Evolutionary conservation across 2,888 invertebrate genomes (phyloP).

Genomic region (Drosophila meridiana): DNA sequence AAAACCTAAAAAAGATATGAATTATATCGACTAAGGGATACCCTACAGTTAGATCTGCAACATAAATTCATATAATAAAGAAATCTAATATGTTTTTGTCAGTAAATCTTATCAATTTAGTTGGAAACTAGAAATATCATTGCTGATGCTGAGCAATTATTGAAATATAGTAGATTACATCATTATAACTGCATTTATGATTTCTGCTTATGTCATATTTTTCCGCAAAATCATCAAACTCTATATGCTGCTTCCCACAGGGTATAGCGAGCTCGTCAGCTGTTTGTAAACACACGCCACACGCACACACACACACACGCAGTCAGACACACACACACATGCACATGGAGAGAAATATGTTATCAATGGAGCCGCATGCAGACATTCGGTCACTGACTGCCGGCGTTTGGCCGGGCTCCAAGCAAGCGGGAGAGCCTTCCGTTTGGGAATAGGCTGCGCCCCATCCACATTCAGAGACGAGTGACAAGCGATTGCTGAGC

Average conservation of each 20-base stretch:
- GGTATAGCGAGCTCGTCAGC: constrained; percentile 47
- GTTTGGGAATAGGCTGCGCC: constrained; percentile 12
- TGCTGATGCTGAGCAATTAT: neutral
- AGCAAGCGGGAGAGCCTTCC: constrained; percentile 7
- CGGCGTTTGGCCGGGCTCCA: constrained; percentile 25
- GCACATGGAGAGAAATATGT: constrained; percentile 24
- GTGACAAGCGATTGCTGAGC: constrained; percentile 24
- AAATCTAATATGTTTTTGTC: too few relatives aligned
- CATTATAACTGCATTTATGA: neutral
- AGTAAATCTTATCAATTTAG: neutral
- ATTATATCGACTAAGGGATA: neutral
- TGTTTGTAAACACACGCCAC: constrained; percentile 64
- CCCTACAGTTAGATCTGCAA: neutral
- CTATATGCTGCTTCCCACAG: neutral
- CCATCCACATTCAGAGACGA: constrained; percentile 1
- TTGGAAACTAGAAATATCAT: neutral
- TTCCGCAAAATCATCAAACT: neutral
- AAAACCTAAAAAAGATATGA: neutral
- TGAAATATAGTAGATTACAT: neutral
- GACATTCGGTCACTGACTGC: constrained; percentile 37
- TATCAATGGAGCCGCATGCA: constrained; percentile 49
- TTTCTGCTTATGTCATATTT: neutral
- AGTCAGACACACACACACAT: constrained; percentile 6
- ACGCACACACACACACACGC: constrained; percentile 11
- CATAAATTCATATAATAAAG: neutral